phyloP scores from a whole-genome alignment of 2,888 invertebrate species.

The Leptinotarsa juncta region DNA sequence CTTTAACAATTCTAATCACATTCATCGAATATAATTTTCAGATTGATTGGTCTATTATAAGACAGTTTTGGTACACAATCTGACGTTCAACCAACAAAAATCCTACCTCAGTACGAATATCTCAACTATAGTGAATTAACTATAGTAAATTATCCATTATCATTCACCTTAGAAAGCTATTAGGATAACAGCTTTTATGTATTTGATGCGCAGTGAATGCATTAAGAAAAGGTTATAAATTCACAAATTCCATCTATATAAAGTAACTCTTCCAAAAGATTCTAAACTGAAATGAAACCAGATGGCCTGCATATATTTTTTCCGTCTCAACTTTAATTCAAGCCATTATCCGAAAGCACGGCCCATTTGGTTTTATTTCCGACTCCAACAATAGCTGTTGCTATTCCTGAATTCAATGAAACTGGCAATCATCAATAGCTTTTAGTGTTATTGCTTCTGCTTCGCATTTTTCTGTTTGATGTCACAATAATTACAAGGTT shows the following conservation, averaged over 20 bases:
- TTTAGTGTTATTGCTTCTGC: conserved; percentile 50
- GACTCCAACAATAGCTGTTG: conserved; percentile 57
- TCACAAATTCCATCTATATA: background rate
- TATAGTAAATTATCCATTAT: too few relatives aligned
- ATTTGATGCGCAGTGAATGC: conserved; percentile 5
- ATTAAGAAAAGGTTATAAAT: conserved; percentile 12
- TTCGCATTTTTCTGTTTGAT: conserved; percentile 35
- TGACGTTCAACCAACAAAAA: too few relatives aligned
- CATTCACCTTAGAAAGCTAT: too few relatives aligned
- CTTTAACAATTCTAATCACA: too few relatives aligned
- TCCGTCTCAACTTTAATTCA: conserved; percentile 61
- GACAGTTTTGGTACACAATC: too few relatives aligned
- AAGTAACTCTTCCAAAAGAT: background rate
- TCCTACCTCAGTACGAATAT: too few relatives aligned
- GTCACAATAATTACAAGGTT: background rate
- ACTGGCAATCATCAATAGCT: conserved; percentile 54
- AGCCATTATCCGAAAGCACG: conserved; percentile 61
- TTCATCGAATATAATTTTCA: too few relatives aligned
- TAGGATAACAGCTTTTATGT: too few relatives aligned
- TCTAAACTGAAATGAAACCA: conserved; percentile 61
- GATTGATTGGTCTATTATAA: too few relatives aligned
- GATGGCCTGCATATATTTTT: conserved; percentile 62
- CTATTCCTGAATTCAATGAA: conserved; percentile 56
- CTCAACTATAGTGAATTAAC: too few relatives aligned
- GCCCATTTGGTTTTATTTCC: conserved; percentile 63